These are phyloP conservation scores for Tetrax tetrax DNA, from an alignment of 2,113 vertebrate genomes.

Conservation along the genomic window DNA sequence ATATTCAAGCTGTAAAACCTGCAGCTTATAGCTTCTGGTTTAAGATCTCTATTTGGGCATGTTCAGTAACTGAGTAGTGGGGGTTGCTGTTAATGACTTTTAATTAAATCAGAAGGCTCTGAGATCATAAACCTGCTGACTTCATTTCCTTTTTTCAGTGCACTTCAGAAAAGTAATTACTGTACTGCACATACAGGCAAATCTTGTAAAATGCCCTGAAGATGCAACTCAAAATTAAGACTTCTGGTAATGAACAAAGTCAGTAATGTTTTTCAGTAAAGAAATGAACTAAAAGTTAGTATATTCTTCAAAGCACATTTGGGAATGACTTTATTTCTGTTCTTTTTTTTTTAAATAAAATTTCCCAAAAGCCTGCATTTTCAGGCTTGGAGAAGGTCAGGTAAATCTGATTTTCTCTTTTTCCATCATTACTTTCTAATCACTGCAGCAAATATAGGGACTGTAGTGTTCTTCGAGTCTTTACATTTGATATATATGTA, in stretches of 20 bases:
- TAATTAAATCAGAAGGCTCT: constrained; percentile 66
- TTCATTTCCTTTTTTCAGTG: constrained; percentile 58
- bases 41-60: neutral
- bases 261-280: constrained; percentile 3
- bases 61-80: constrained; percentile 26
- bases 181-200: constrained; percentile 42
- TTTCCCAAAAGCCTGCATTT: neutral
- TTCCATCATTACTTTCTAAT: neutral
- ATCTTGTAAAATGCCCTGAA: constrained; percentile 40
- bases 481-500: neutral
- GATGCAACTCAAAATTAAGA: constrained; percentile 37
- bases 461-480: no score
- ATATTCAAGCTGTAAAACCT: neutral
- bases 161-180: constrained; percentile 58
- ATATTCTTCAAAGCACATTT: neutral
- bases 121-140: constrained; percentile 59
- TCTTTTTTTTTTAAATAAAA: neutral
- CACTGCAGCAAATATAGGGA: neutral
- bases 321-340: neutral
- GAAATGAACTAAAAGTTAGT: neutral
- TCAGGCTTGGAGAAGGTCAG: neutral
- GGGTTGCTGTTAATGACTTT: constrained; percentile 53
- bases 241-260: constrained; percentile 31
- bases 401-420: neutral
- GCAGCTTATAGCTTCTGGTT: neutral